Evolutionary conservation across 2,888 invertebrate genomes (phyloP).

Genomic region (Ichneumoninae sp.): DNA sequence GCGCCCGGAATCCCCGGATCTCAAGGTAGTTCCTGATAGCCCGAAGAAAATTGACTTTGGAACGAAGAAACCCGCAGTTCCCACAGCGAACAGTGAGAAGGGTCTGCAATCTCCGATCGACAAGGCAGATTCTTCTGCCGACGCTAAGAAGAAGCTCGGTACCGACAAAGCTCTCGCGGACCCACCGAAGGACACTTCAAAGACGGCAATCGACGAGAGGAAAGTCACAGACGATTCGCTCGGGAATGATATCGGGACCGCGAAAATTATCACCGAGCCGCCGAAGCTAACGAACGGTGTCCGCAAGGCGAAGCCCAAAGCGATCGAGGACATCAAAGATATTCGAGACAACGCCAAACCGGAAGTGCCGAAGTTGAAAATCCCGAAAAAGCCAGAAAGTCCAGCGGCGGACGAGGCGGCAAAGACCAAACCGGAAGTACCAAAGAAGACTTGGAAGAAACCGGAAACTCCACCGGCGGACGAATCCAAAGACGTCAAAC

Average conservation of each 20-base stretch:
- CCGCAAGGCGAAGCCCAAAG: constrained; percentile 79
- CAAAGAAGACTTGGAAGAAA: constrained; percentile 41
- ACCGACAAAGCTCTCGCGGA: constrained; percentile 9
- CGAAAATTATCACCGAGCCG: constrained; percentile 3
- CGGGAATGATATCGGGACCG: constrained; percentile 83
- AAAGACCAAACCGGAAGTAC: constrained; percentile 62
- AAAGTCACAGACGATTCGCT: constrained; percentile 55
- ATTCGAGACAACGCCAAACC: constrained; percentile 49
- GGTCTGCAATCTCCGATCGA: background rate
- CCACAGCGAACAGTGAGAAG: constrained; percentile 20
- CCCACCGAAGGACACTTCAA: constrained; percentile 4
- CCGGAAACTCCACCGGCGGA: constrained; percentile 7
- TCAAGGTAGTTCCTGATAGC: constrained; percentile 49
- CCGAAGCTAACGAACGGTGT: constrained; percentile 37
- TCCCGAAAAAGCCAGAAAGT: constrained; percentile 25
- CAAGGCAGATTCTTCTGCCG: constrained; percentile 15
- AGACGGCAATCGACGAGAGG: constrained; percentile 9
- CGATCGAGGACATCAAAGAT: constrained; percentile 79
- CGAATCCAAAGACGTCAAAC: constrained; percentile 21
- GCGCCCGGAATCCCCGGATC: constrained; percentile 38
- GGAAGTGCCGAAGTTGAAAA: constrained; percentile 40
- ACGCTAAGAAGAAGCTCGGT: constrained; percentile 26
- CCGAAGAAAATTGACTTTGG: constrained; percentile 21
- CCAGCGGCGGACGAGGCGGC: constrained; percentile 34
- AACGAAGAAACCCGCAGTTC: constrained; percentile 22